Evolutionary conservation across 2,888 invertebrate species (phyloP), one percentile per base, ranked within the genome.

Genomic region (Eurois occulta): DNA sequence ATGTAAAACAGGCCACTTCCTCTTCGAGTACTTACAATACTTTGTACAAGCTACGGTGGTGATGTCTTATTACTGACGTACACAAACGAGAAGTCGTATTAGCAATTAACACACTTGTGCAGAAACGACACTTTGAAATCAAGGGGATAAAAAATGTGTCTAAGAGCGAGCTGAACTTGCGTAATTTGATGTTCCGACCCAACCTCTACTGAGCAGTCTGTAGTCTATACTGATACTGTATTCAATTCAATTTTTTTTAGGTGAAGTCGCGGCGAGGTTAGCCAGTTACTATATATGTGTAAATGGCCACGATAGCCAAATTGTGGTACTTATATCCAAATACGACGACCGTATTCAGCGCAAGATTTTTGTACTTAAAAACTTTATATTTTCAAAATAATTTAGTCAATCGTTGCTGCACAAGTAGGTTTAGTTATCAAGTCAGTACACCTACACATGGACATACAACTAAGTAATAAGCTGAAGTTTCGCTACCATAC

Each of bases 31-130:
- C 77, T 88, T 87, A 87, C 85, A 85, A 82, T 84, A 85, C 43
- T 81, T 78, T 85, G 78, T 87, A 87, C 88, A 88, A 65, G 65
- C 75, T 76, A 80, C 70, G 68, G 72, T 80, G 80, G 38, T 43
- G 28, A 70, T 71, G 41, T 65, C 41, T 18, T n/a, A 41, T 18
- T n/a, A 41, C 41, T 41, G 64, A 68, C 64, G 70, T 64, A 60
- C 5, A 75, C 71, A 41, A 48, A 67, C 66, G 35, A 28, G 67
- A 62, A 72, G 8, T 58, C 60, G 41, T 67, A 81, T 73, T 73
- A 77, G 70, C 70, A 60, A 68, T 71, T 80, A 76, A 62, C 85
- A 18, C 24, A 72, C 73, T 73, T 67, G 72, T 71, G 73, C 73
- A 67, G 24, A 32, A 13, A 46, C 69, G 16, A 35, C 16, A 72